A percentile compares a stretch with the other conserved stretches of the same genome.
These are phyloP conservation scores for Cyanoramphus novaezelandiae DNA, from an alignment of 2,113 vertebrate species.

Conservation along the genomic window DNA sequence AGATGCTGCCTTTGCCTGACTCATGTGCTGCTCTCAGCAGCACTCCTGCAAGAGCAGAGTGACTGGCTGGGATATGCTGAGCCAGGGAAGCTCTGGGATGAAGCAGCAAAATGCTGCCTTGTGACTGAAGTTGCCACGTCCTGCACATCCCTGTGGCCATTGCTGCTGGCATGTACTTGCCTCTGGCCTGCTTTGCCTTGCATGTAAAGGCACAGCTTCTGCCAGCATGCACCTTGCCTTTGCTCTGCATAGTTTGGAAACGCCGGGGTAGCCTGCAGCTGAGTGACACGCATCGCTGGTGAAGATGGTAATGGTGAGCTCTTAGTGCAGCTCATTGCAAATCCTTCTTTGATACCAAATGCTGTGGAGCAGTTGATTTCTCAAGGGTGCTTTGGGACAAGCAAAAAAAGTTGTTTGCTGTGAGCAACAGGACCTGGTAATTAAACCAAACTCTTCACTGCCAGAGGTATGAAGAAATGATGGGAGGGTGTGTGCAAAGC, in stretches of 20 bases:
- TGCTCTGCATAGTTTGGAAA: not conserved
- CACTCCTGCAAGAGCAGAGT: not conserved
- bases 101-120: not conserved
- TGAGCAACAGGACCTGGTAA: not conserved
- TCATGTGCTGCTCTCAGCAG: not conserved
- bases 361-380: not conserved
- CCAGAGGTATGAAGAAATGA: not conserved
- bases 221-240: not conserved
- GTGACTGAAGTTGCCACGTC: not conserved
- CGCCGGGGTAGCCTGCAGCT: not conserved
- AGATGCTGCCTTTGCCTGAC: not conserved
- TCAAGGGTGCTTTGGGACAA: not conserved
- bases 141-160: not conserved
- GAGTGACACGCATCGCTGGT: not conserved
- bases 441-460: not conserved
- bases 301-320: not conserved
- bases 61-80: not conserved
- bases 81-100: not conserved
- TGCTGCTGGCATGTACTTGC: not conserved
- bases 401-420: not conserved
- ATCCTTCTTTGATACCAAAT: rapidly evolving
- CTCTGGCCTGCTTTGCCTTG: not conserved
- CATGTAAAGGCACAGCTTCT: not conserved
- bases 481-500: not conserved
- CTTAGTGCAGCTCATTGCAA: not conserved